Evolutionary conservation across 2,113 vertebrate genomes (phyloP).

Genomic region (Hyaena hyaena): DNA sequence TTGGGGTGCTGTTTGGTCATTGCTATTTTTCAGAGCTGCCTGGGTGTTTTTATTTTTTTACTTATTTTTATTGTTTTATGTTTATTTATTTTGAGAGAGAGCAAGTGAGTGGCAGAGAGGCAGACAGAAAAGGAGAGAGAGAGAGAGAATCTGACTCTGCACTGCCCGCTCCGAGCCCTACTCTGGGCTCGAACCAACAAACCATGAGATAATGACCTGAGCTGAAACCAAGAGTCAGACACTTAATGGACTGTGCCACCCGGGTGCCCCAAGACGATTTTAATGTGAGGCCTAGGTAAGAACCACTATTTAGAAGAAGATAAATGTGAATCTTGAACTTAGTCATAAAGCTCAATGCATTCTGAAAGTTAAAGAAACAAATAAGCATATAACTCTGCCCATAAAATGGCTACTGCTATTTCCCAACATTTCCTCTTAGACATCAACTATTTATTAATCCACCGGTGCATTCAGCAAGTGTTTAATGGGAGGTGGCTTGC

Average conservation of each 20-base stretch:
- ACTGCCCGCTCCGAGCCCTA: too few species aligned
- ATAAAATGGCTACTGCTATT: not conserved
- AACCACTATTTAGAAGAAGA: not conserved
- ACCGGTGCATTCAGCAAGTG: not conserved
- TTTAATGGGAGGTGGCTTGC: not conserved
- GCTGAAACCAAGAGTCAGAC: too few species aligned
- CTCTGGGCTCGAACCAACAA: too few species aligned
- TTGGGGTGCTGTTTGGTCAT: not conserved
- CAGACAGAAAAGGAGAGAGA: too few species aligned
- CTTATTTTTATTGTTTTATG: too few species aligned
- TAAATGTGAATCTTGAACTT: slow-evolving; percentile 11
- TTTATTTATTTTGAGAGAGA: too few species aligned
- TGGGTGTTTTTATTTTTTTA: not conserved
- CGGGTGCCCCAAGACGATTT: not conserved
- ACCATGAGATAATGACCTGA: too few species aligned
- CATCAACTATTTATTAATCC: not conserved
- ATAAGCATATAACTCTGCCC: not conserved
- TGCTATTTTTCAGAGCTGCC: slow-evolving; percentile 13
- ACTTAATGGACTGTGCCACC: too few species aligned
- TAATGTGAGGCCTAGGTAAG: not conserved
- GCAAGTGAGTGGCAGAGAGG: too few species aligned
- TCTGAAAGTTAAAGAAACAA: slow-evolving; percentile 32
- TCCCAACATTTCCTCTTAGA: not conserved
- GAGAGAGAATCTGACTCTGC: too few species aligned
- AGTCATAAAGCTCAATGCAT: not conserved